Percentiles rank a stretch among this genome's conserved stretches.
Evolutionary conservation across 2,113 vertebrate genomes (phyloP).

Genomic region (Ochotona princeps): DNA sequence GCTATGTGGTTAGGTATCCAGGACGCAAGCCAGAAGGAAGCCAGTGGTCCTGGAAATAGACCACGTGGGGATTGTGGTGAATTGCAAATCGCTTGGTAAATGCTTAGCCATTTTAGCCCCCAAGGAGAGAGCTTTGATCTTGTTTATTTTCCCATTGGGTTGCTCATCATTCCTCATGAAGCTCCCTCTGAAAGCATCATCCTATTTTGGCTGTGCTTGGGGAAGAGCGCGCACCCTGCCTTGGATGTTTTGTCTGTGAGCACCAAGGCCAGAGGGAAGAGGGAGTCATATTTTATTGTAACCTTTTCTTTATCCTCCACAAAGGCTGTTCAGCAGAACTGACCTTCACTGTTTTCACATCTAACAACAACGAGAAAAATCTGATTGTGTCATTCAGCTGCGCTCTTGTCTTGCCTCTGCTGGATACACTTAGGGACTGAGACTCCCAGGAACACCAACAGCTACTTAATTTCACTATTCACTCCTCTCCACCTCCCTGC

Average conservation of each 20-base stretch:
- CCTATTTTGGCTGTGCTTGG: slow-evolving; percentile 1
- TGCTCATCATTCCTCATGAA: background rate
- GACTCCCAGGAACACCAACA: background rate
- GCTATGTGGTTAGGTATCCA: background rate
- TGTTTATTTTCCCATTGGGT: background rate
- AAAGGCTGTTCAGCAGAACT: slow-evolving; percentile 61
- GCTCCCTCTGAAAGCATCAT: slow-evolving; percentile 43
- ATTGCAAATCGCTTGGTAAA: background rate
- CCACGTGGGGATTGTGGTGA: background rate
- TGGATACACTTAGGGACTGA: background rate
- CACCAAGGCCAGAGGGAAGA: slow-evolving; percentile 53
- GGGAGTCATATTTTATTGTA: slow-evolving; percentile 48
- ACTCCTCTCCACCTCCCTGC: background rate
- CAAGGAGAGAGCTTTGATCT: background rate
- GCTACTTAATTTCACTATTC: slow-evolving; percentile 58
- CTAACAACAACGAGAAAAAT: slow-evolving; percentile 34
- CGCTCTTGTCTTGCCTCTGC: background rate
- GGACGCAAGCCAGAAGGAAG: background rate
- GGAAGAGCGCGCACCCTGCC: background rate
- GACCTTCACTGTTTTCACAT: slow-evolving; percentile 64
- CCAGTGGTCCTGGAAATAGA: background rate
- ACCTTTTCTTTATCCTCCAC: slow-evolving; percentile 59
- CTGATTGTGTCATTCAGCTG: slow-evolving; percentile 5
- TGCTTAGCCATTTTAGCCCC: background rate
- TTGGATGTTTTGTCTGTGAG: slow-evolving; percentile 51